Evolutionary conservation across 2,888 invertebrate genomes (phyloP), one percentile per base, ranked within the genome.

Genomic region (Acleris literana): DNA sequence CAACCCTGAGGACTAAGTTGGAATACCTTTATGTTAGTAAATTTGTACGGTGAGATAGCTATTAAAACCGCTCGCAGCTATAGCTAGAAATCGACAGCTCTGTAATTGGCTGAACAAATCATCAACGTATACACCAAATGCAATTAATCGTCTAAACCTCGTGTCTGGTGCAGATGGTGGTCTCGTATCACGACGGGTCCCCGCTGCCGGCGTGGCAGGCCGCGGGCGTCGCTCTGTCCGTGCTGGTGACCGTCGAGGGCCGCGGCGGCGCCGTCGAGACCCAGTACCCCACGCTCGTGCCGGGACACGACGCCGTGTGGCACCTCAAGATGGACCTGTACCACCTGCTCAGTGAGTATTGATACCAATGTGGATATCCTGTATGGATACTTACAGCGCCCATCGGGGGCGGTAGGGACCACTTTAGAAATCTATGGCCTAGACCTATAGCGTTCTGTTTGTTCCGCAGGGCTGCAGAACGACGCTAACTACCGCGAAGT

Each of bases 161-260:
- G 6, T 7, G 0, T 22, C 2, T 22, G 9, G 1, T 85, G 1
- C 39, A 97, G 95, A 93, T 99, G 80, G 96, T 96, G 11, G 97
- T 97, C 0, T 97, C 97, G 2, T 97, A 97, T 87, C 97, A 97
- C 83, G 99, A 99, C 85, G 97, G 97, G 1, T 97, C 98, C 0
- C 95, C 95, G 0, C 88, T 98, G 22, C 93, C 95, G 22, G 74
- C 84, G 3, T 93, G 95, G 77, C 94, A 95, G 64, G 88, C 97
- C 49, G 80, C 85, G 0, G 93, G 94, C 57, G 95, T 96, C 54
- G 83, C 94, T 1, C 94, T 98, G 91, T 94, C 95, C 73, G 94
- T 98, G 16, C 90, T 90, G 16, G 94, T 96, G 46, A 71, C 80
- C 68, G 78, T 89, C 76, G 91, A 92, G 70, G 96, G 96, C 0